Percentiles rank a stretch among this genome's conserved stretches.
Evolutionary conservation across 2,888 invertebrate genomes (phyloP).

Genomic region (Patella depressa): DNA sequence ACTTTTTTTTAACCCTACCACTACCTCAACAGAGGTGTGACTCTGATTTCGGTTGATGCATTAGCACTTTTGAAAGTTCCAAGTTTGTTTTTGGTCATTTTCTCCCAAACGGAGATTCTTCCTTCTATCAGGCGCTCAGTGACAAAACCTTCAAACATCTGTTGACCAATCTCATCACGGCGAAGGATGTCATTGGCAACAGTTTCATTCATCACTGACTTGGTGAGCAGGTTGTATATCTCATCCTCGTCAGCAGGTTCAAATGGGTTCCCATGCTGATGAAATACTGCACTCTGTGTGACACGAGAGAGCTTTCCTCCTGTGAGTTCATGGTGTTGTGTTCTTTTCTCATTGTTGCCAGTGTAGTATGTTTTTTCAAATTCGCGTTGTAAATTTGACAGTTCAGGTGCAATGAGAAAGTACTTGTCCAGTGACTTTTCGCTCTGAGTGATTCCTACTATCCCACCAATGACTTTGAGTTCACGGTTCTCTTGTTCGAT

Average conservation of each 20-base stretch:
- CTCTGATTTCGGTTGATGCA: slow-evolving; percentile 27
- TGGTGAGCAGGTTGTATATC: slow-evolving; percentile 31
- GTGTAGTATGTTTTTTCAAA: too few relatives aligned
- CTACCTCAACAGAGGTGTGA: too few relatives aligned
- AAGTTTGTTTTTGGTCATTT: slow-evolving; percentile 28
- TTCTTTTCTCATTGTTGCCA: too few relatives aligned
- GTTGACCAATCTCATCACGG: slow-evolving; percentile 32
- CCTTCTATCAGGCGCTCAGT: slow-evolving; percentile 30
- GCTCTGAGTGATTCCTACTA: too few relatives aligned
- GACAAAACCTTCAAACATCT: slow-evolving; percentile 33
- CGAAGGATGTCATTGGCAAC: slow-evolving; percentile 25
- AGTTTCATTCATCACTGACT: slow-evolving; percentile 28
- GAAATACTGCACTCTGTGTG: slow-evolving; percentile 26
- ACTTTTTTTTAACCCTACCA: too few relatives aligned
- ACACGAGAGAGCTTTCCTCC: too few relatives aligned
- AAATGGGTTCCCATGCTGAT: slow-evolving; percentile 31
- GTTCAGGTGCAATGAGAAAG: too few relatives aligned
- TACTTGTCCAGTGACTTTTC: too few relatives aligned
- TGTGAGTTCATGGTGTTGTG: too few relatives aligned
- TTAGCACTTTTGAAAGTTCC: slow-evolving; percentile 30
- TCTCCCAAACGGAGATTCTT: slow-evolving; percentile 31
- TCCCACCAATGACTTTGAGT: too few relatives aligned
- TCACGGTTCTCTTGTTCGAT: too few relatives aligned
- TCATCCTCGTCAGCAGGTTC: slow-evolving; percentile 29
- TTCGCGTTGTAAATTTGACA: too few relatives aligned